phyloP scores from a whole-genome alignment of 2,797 vertebrate genomes.

The Cephalopachus bancanus region DNA sequence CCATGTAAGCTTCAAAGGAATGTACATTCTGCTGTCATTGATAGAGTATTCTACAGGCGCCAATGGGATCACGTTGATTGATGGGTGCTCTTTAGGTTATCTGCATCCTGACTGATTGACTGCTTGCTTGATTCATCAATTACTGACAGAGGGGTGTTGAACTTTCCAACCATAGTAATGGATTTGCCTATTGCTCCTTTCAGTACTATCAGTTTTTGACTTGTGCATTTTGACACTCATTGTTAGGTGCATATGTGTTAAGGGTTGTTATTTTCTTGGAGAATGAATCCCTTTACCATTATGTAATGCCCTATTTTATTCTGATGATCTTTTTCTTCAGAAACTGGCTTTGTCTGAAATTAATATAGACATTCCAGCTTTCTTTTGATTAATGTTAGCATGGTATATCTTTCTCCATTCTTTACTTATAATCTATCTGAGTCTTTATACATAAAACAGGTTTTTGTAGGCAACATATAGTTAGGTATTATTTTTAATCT shows the following conservation, averaged over 20 bases:
- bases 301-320: background rate
- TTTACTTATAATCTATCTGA: background rate
- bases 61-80: background rate
- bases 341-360: constrained; percentile 19
- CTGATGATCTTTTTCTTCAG: background rate
- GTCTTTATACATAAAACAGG: background rate
- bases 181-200: background rate
- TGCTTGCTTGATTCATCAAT: background rate
- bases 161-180: background rate
- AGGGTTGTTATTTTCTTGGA: background rate
- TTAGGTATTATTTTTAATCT: background rate
- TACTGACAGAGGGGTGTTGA: background rate
- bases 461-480: background rate
- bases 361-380: background rate
- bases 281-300: background rate
- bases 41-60: background rate
- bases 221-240: background rate
- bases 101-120: background rate
- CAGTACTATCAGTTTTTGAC: background rate
- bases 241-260: background rate
- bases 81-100: background rate
- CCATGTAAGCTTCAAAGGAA: background rate
- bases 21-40: background rate
- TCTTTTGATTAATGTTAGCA: background rate
- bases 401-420: background rate